phyloP scores from a whole-genome alignment of 2,797 vertebrate genomes.

The Lutjanus campechanus region DNA sequence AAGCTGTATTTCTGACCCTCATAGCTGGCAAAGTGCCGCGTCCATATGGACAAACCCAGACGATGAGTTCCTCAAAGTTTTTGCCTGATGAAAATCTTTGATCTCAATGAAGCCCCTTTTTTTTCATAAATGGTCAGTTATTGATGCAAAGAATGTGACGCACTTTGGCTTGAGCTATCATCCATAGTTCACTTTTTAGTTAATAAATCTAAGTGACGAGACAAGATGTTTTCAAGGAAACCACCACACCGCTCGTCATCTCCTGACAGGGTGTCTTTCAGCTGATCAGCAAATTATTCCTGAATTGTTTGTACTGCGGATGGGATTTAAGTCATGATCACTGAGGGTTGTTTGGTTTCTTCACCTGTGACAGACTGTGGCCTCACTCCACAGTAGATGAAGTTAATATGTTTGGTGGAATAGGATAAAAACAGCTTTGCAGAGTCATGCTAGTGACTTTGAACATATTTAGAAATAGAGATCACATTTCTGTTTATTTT shows the following conservation, averaged over 20 bases:
- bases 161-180: not conserved
- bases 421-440: conserved; percentile 21
- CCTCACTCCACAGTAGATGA: conserved; percentile 1
- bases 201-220: not conserved
- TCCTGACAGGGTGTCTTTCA: not conserved
- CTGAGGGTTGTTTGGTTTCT: not conserved
- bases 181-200: not conserved
- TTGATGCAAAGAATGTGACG: not conserved
- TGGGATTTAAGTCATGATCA: not conserved
- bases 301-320: not conserved
- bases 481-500: conserved; percentile 3
- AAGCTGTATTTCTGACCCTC: conserved; percentile 52
- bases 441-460: not conserved
- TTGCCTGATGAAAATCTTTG: conserved; percentile 35
- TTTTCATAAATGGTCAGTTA: not conserved
- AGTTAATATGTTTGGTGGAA: not conserved
- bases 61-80: conserved; percentile 8
- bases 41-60: conserved; percentile 62
- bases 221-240: not conserved
- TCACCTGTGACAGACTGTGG: not conserved
- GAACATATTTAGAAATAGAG: conserved; percentile 19
- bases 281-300: not conserved
- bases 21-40: conserved; percentile 47
- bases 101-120: conserved; percentile 4
- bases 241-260: not conserved